Conservation (phyloP, 1,140 invertebrate genomes). For the Holcopasites calliopsidis region DNA sequence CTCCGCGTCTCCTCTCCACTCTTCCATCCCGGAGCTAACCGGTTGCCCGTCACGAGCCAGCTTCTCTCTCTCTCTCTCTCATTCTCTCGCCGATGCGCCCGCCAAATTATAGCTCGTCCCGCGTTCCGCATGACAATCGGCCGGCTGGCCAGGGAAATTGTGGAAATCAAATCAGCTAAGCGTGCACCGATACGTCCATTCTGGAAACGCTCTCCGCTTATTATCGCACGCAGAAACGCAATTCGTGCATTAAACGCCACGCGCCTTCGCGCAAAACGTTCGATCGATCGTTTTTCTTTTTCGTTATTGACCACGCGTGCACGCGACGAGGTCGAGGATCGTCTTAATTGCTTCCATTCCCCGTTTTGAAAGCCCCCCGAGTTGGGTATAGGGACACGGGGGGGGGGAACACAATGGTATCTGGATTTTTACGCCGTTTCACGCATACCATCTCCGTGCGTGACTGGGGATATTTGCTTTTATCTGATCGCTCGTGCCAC, state of each 20-base stretch:
- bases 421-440: neutral
- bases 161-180: conserved; percentile 55
- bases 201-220: conserved; percentile 20
- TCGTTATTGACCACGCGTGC: too few relatives aligned
- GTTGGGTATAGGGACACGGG: too few relatives aligned
- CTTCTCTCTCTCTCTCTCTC: neutral
- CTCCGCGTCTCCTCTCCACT: neutral
- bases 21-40: conserved; percentile 5
- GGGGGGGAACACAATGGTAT: neutral
- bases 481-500: conserved; percentile 8
- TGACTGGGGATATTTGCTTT: neutral
- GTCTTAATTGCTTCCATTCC: neutral
- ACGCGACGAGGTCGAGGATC: neutral
- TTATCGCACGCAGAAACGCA: conserved; percentile 30
- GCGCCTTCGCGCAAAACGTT: too few relatives aligned
- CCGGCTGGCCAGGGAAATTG: conserved; percentile 44
- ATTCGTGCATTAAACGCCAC: neutral
- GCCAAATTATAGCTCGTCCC: conserved; percentile 56
- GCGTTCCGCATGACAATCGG: conserved; percentile 53
- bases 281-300: neutral
- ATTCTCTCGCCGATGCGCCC: conserved; percentile 9
- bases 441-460: neutral
- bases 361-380: too few relatives aligned
- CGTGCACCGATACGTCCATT: conserved; percentile 39
- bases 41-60: neutral